Conservation (phyloP, 2,888 invertebrate genomes). For the Cordilura impudica region DNA sequence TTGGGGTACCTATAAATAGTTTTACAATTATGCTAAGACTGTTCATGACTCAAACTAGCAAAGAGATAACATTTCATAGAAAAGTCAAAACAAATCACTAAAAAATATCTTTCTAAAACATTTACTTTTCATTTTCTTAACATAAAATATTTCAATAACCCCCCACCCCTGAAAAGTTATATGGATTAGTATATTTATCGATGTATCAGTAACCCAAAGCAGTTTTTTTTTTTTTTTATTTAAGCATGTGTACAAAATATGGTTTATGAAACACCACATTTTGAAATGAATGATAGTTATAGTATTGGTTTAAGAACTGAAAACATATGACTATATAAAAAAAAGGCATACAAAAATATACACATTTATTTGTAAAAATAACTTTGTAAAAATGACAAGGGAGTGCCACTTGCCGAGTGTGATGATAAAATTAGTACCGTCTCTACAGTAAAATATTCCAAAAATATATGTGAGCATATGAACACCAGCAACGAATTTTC, state of each 20-base stretch:
- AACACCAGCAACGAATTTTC: not conserved
- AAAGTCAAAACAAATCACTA: not conserved
- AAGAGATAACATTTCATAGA: slow-evolving; percentile 16
- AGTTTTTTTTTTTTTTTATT: not conserved
- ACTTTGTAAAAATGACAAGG: not conserved
- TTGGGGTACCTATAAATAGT: too few relatives aligned
- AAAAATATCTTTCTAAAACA: not conserved
- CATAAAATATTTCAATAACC: not conserved
- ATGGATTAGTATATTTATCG: too few relatives aligned
- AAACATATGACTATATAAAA: not conserved
- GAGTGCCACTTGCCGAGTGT: not conserved
- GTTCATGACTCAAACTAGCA: slow-evolving; percentile 33
- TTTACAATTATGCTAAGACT: too few relatives aligned
- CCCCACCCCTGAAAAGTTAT: slow-evolving; percentile 23
- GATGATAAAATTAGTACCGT: not conserved
- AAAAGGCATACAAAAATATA: not conserved
- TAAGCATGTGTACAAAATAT: slow-evolving; percentile 45
- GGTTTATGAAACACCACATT: not conserved
- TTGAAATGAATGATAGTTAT: not conserved
- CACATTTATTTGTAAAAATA: not conserved
- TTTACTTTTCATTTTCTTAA: too few relatives aligned
- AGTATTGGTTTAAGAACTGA: not conserved
- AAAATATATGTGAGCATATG: not conserved
- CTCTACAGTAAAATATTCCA: not conserved
- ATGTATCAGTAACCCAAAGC: not conserved